Base-by-base conservation (phyloP, 2,888 invertebrate genomes). In the Schizaphis graminum region DNA sequence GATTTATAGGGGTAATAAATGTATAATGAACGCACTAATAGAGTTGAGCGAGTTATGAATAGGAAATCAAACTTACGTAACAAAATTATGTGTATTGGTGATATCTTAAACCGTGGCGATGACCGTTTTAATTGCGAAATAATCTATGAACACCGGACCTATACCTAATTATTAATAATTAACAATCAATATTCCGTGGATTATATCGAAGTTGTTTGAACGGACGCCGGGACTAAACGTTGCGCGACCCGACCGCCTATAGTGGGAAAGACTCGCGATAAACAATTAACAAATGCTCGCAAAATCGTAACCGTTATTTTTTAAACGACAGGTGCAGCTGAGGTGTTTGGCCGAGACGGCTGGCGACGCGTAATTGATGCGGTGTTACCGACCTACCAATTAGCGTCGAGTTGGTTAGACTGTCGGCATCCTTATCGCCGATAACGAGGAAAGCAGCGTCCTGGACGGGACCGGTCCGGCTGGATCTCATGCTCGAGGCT, bases 301-400 rank as follows among this genome's bases (percentile, higher is more conserved):
- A 24, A 26, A 24, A 35, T 35, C 5, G 90, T 94, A 91, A 94
- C 94, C 91, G 94, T 94, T 91, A 67, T 91, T 91, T 94, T 92
- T 91, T 94, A 61, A 94, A 94, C 53, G 91, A 90, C 94, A 94
- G 94, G 94, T 94, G 94, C 53, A 87, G 28, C 86, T 47, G 88
- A 35, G 1, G 88, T 41, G 35, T 26, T 41, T 24, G 56, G 35
- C 24, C 47, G 10, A 35, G 1, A 2, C 41, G 41, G 26, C 47
- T 7, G 77, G 0, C 41, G 2, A 57, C 24, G 88, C n/a, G 35
- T 88, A 57, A 89, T 44, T 41, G 57, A 1, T 57, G 3, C 44
- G 13, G n/a, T 35, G 77, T 4, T 56, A 89, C 89, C 35, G 11
- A 26, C 47, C 49, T 16, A n/a, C 35, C 87, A 5, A 0, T 35